Evolutionary conservation across 1,140 invertebrate genomes (phyloP), one percentile per base, ranked within the genome.

Genomic region (Chironomus striatipennis): DNA sequence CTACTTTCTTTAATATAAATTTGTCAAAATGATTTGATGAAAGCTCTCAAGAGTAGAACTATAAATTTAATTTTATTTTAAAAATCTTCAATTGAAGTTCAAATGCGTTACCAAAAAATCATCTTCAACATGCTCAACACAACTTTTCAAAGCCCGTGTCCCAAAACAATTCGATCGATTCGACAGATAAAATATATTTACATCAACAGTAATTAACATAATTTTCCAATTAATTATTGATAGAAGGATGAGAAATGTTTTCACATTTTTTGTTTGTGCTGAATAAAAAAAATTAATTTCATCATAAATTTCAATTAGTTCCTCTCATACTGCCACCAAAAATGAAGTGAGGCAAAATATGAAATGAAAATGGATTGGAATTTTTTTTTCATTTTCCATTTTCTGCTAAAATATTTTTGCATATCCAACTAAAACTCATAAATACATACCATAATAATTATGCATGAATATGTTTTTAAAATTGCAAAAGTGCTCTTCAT

Each of bases 161-260:
- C 24, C 24, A 34, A 34, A 34, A 34, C 24, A 34, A 34, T 34
- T 34, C 24, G 24, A 34, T 57, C 47, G 47, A 57, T 15, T 57
- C 47, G 47, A 57, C 47, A 57, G 47, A 57, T n/a, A 57, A 12
- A 57, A 15, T n/a, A 57, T 57, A n/a, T 57, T 57, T 57, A 57
- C 47, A 57, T 57, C 47, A 57, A 57, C n/a, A n/a, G 12, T 57
- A 70, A 70, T 70, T 20, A 70, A 21, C 65, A 70, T 70, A 70
- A 70, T 70, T 70, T 70, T 20, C 65, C 65, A 70, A 70, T 70
- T 70, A 70, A 70, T 70, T 70, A 70, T 70, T 70, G 65, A 70
- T 70, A 21, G 65, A 57, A 57, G 47, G 47, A 57, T 57, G 47
- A 57, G 47, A 57, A 57, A 57, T 57, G 24, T 34, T 34, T 34